Evolutionary conservation across 1,140 invertebrate genomes (phyloP).

Genomic region (Dendroctonus valens): DNA sequence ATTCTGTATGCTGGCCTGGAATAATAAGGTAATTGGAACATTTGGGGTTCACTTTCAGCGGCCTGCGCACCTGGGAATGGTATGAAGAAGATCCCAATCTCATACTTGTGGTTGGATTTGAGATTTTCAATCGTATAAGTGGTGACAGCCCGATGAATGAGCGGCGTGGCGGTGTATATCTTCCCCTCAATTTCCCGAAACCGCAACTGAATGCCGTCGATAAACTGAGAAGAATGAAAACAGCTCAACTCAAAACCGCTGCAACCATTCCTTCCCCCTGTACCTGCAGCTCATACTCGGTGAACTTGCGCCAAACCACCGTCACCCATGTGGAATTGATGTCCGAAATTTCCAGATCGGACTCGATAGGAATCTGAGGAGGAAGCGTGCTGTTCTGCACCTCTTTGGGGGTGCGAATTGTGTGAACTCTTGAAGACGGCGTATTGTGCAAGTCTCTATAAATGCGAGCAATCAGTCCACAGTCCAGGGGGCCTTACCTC

Average conservation of each 20-base stretch:
- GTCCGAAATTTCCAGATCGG: conserved; percentile 68
- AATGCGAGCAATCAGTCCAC: not conserved
- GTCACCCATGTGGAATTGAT: conserved; percentile 75
- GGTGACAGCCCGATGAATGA: conserved; percentile 74
- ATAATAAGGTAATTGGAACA: not conserved
- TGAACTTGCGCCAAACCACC: conserved; percentile 79
- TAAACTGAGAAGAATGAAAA: conserved; percentile 49
- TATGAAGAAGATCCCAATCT: conserved; percentile 74
- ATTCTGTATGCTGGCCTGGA: conserved; percentile 66
- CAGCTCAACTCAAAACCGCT: too few species aligned
- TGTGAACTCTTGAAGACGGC: conserved; percentile 71
- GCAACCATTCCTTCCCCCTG: too few species aligned
- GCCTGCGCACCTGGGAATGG: conserved; percentile 57
- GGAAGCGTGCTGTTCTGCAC: conserved; percentile 56
- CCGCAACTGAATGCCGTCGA: conserved; percentile 69
- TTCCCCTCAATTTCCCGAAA: conserved; percentile 71
- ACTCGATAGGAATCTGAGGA: conserved; percentile 66
- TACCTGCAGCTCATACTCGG: conserved; percentile 61
- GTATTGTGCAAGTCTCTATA: conserved; percentile 65
- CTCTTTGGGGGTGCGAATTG: conserved; percentile 62
- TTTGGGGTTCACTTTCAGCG: not conserved
- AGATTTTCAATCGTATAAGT: conserved; percentile 71
- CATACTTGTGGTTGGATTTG: conserved; percentile 69
- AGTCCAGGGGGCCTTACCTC: not conserved
- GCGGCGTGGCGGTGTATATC: conserved; percentile 70